A percentile compares a stretch with the other conserved stretches of the same genome.
These are phyloP conservation scores for Mycalesis mineus DNA, from an alignment of 2,888 invertebrate genomes.

Conservation along the genomic window DNA sequence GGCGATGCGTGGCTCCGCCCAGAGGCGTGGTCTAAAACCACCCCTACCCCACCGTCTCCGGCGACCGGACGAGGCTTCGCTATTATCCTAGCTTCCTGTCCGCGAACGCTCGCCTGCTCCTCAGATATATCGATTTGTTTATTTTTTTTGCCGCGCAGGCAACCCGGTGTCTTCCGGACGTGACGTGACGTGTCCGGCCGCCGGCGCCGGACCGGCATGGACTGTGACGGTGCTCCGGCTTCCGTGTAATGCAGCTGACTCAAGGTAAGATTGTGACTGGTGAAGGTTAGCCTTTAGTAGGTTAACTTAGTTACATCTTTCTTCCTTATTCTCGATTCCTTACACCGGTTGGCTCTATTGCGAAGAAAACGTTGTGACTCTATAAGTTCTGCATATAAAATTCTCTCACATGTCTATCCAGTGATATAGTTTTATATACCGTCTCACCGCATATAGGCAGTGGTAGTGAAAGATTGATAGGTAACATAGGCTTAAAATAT, in stretches of 20 bases:
- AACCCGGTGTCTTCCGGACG: slow-evolving; percentile 56
- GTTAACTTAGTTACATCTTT: neutral
- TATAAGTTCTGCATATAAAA: no score
- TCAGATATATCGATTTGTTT: slow-evolving; percentile 73
- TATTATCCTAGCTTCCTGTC: slow-evolving; percentile 77
- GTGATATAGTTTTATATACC: no score
- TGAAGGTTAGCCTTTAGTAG: neutral
- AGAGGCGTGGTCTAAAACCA: slow-evolving; percentile 41
- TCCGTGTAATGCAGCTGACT: slow-evolving; percentile 31
- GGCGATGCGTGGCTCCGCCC: slow-evolving; percentile 42
- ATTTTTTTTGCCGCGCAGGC: slow-evolving; percentile 69
- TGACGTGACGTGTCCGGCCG: slow-evolving; percentile 44
- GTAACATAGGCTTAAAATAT: no score
- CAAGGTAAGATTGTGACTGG: slow-evolving; percentile 30
- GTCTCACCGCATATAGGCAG: no score
- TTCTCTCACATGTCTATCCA: no score
- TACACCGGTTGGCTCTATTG: neutral
- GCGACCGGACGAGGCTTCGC: slow-evolving; percentile 57
- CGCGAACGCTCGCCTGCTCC: slow-evolving; percentile 70
- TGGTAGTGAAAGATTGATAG: no score
- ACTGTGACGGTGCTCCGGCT: slow-evolving; percentile 37
- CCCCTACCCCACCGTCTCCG: slow-evolving; percentile 41
- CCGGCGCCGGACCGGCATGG: slow-evolving; percentile 35
- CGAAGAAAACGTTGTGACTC: neutral
- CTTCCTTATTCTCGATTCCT: neutral